Evolutionary conservation across 2,797 vertebrate genomes (phyloP).

Genomic region (Typhlichthys eigenmanni): DNA sequence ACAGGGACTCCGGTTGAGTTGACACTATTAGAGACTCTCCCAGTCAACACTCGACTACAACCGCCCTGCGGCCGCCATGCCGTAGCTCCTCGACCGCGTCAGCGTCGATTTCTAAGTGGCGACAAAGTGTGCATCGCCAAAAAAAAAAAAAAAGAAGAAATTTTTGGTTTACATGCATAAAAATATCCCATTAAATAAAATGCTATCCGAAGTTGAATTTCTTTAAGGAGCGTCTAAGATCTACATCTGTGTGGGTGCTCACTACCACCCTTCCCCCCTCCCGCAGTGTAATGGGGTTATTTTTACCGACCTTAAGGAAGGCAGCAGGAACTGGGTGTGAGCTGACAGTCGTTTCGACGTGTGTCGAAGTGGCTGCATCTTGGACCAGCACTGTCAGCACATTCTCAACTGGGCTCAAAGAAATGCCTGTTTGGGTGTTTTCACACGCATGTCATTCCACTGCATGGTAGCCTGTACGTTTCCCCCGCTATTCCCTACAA

Average conservation of each 20-base stretch:
- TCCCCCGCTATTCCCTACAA: no score
- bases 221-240: no score
- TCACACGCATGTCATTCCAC: background rate
- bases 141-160: slow-evolving; percentile 17
- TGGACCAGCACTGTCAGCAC: background rate
- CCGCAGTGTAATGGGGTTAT: background rate
- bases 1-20: slow-evolving; percentile 45
- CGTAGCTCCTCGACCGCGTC: slow-evolving; percentile 33
- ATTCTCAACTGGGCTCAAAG: background rate
- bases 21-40: slow-evolving; percentile 59
- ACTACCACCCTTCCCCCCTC: background rate
- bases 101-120: slow-evolving; percentile 30
- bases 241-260: background rate
- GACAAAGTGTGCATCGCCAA: slow-evolving; percentile 5
- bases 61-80: slow-evolving; percentile 3
- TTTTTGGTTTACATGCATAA: background rate
- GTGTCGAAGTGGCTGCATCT: background rate
- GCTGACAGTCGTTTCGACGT: no score
- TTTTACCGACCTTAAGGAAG: background rate
- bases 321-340: no score
- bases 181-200: no score
- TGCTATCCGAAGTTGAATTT: no score
- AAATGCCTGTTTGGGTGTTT: slow-evolving; percentile 5
- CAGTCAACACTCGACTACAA: slow-evolving; percentile 16
- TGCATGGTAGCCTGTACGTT: no score